These are phyloP conservation scores for Mactra quadrangularis DNA, from an alignment of 1,140 invertebrate genomes.

Conservation along the genomic window DNA sequence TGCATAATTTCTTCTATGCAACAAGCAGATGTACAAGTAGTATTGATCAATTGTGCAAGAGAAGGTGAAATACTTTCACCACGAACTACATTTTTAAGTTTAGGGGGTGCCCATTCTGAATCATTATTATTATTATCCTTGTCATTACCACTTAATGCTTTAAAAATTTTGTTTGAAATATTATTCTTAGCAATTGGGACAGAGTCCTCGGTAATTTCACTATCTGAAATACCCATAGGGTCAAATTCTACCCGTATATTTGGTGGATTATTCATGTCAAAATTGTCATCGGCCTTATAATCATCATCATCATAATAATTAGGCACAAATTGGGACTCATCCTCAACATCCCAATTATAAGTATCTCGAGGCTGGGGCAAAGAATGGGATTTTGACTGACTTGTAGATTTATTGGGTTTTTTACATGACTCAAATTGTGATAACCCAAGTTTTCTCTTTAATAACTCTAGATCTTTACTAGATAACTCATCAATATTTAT, in stretches of 20 bases:
- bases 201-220: neutral
- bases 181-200: neutral
- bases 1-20: neutral
- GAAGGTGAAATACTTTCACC: slow-evolving; percentile 6
- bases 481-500: neutral
- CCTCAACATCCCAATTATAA: neutral
- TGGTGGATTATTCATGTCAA: neutral
- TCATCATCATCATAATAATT: too few relatives aligned
- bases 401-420: too few relatives aligned
- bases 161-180: neutral
- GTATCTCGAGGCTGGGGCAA: too few relatives aligned
- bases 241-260: neutral
- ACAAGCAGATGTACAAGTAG: slow-evolving; percentile 24
- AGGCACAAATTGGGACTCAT: slow-evolving; percentile 3
- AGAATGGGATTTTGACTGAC: too few relatives aligned
- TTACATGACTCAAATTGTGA: too few relatives aligned
- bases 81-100: neutral
- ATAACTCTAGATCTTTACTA: neutral
- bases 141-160: neutral
- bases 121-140: neutral
- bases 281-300: slow-evolving; percentile 10
- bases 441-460: neutral
- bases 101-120: too few relatives aligned
- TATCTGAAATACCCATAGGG: neutral
- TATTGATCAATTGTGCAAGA: slow-evolving; percentile 35